Evolutionary conservation across 2,888 invertebrate genomes (phyloP), one percentile per base, ranked within the genome.

Genomic region (Operophtera brumata): DNA sequence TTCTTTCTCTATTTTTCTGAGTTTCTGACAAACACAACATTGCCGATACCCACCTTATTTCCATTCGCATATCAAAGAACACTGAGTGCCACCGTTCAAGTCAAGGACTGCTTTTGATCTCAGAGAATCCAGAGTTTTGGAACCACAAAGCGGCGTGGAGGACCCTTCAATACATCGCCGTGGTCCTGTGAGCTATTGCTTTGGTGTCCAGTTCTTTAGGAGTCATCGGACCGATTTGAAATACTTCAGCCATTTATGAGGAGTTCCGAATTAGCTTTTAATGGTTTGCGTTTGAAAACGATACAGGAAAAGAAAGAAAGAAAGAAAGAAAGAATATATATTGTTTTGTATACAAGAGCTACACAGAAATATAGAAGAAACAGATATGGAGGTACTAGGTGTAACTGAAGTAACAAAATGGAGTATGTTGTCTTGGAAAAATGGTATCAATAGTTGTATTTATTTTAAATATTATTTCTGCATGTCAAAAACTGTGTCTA

Each of bases 41-140:
- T 34, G 28, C 46, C 42, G 39, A 48, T 44, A 57, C 50, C 54
- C 43, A 43, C 54, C 60, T 54, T 62, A 60, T 64, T 61, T 61
- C 47, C 53, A 60, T 63, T 60, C 50, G 45, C 49, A 52, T 47
- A 55, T 47, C 60, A 57, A 52, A 58, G 48, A 39, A 47, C 37
- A 36, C 32, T 41, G 50, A 63, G 62, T 54, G 56, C 36, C 53
- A 11, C 28, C 36, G 43, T 47, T 56, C 48, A 49, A 59, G 56
- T 57, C 54, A 64, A 74, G 74, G 61, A 66, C 51, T 48, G 47
- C 71, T 71, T 73, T 74, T 74, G 75, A 75, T 73, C 69, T 64
- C 64, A 70, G 62, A 63, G 60, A 64, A 44, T 47, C 45, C 66
- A 60, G 66, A 65, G 65, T 69, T 67, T 65, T 67, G 69, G 66